A percentile compares a stretch with the other conserved stretches of the same genome.
These are phyloP conservation scores for Grapholita molesta DNA, from an alignment of 1,140 invertebrate genomes.

Conservation along the genomic window DNA sequence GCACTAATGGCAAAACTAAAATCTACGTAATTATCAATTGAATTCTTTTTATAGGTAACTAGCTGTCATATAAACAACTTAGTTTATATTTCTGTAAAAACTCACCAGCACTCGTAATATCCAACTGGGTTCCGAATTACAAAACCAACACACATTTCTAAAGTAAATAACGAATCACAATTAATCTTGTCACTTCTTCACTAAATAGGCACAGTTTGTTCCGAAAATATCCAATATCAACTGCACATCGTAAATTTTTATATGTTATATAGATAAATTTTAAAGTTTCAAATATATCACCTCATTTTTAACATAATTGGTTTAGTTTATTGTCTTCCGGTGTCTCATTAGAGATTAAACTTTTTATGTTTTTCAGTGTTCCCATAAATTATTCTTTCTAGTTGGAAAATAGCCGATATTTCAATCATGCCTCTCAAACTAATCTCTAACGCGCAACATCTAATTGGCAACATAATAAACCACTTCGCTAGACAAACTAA, in stretches of 20 bases:
- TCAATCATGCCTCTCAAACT: constrained; percentile 67
- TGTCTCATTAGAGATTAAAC: constrained; percentile 37
- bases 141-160: constrained; percentile 14
- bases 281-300: constrained; percentile 45
- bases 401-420: constrained; percentile 57
- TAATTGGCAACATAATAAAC: constrained; percentile 72
- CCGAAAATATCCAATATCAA: constrained; percentile 21
- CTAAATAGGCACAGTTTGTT: constrained; percentile 17
- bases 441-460: constrained; percentile 58
- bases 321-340: constrained; percentile 40
- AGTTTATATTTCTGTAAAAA: background rate
- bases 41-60: background rate
- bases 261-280: constrained; percentile 28
- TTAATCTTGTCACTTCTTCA: constrained; percentile 12
- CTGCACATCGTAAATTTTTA: constrained; percentile 22
- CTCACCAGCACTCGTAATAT: constrained; percentile 4
- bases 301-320: constrained; percentile 59
- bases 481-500: constrained; percentile 33
- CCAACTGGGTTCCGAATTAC: constrained; percentile 11
- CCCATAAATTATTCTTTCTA: constrained; percentile 41
- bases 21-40: background rate
- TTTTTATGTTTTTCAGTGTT: constrained; percentile 49
- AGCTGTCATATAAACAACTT: background rate
- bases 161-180: constrained; percentile 13
- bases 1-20: too few relatives aligned